These are phyloP conservation scores for Porites divaricata DNA, from an alignment of 92 coral and sea anemone species.

Conservation along the genomic window DNA sequence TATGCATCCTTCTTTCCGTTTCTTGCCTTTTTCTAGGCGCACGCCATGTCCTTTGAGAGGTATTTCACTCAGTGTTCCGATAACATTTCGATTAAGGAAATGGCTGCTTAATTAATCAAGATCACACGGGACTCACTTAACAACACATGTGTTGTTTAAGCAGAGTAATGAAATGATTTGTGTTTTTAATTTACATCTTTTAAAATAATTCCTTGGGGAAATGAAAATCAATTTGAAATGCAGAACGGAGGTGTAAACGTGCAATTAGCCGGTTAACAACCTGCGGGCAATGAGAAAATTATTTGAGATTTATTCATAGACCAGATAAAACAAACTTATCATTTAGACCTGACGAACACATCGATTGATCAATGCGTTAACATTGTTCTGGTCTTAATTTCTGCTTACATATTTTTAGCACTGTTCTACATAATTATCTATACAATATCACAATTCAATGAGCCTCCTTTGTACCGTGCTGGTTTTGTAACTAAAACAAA, in stretches of 20 bases:
- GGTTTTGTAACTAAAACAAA: no score
- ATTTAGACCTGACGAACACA: no score
- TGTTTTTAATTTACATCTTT: slow-evolving; percentile 8
- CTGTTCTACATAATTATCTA: neutral
- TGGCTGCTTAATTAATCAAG: no score
- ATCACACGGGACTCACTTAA: neutral
- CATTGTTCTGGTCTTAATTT: neutral
- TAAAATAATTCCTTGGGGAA: slow-evolving; percentile 38
- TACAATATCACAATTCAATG: neutral
- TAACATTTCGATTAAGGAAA: neutral
- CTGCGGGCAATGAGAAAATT: no score
- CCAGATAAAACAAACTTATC: no score
- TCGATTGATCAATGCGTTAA: neutral
- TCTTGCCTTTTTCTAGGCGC: neutral
- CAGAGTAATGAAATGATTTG: slow-evolving; percentile 4
- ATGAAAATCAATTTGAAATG: slow-evolving; percentile 18
- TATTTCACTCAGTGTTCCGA: neutral
- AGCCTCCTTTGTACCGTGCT: neutral
- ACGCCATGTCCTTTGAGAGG: neutral
- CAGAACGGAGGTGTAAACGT: slow-evolving; percentile 10
- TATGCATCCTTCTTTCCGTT: slow-evolving; percentile 48
- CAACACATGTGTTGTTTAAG: slow-evolving; percentile 15
- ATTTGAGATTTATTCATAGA: no score
- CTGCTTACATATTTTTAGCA: neutral
- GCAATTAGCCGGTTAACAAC: neutral